A percentile compares a stretch with the other conserved stretches of the same genome.
phyloP scores from a whole-genome alignment of 2,888 invertebrate genomes.

The Cryptus viduatorius region DNA sequence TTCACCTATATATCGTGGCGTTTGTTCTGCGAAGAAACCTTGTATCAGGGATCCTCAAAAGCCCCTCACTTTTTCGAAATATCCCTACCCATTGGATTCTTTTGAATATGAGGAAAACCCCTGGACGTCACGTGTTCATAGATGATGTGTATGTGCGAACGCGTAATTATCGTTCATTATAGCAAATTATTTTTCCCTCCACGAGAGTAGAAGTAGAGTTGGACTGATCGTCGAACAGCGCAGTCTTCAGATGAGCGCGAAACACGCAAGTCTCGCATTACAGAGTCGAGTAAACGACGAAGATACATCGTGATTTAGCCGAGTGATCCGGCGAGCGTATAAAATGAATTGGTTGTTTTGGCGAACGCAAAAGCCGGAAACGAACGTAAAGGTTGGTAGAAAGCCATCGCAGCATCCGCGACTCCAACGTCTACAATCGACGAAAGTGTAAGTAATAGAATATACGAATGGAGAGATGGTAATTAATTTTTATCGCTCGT shows the following conservation, averaged over 20 bases:
- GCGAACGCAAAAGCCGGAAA: constrained; percentile 10
- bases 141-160: constrained; percentile 36
- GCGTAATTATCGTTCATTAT: constrained; percentile 67
- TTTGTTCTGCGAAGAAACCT: constrained; percentile 4
- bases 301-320: neutral
- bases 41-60: constrained; percentile 1
- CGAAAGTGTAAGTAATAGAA: constrained; percentile 64
- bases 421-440: constrained; percentile 66
- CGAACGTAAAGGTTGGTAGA: neutral
- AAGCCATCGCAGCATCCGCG: constrained; percentile 61
- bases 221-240: constrained; percentile 9
- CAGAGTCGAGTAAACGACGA: neutral
- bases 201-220: constrained; percentile 39
- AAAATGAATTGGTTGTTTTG: constrained; percentile 68
- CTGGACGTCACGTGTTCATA: constrained; percentile 24
- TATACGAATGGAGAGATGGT: neutral
- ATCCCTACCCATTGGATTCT: constrained; percentile 2
- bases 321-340: neutral
- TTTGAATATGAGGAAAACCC: constrained; percentile 23
- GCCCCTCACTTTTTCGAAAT: constrained; percentile 12
- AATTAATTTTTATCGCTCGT: constrained; percentile 26
- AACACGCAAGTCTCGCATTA: constrained; percentile 43
- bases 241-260: constrained; percentile 62
- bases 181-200: constrained; percentile 59
- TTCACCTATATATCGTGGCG: neutral